Percentiles rank a stretch among this genome's conserved stretches.
These are phyloP conservation scores for Escarpia spicata DNA, from an alignment of 2,888 invertebrate genomes.

Conservation along the genomic window DNA sequence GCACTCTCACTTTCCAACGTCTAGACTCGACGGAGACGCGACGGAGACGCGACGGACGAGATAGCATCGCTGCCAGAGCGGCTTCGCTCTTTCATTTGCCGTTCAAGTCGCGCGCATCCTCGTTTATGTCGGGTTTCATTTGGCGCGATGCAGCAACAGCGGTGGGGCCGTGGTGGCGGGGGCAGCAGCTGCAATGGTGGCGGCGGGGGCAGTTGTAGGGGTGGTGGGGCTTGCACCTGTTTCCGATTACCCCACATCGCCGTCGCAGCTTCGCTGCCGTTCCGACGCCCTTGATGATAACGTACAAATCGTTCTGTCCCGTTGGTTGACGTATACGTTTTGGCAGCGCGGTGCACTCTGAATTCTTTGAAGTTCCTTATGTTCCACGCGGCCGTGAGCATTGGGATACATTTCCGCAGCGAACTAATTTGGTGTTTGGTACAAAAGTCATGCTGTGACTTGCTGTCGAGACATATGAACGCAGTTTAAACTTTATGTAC, in stretches of 20 bases:
- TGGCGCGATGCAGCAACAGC: neutral
- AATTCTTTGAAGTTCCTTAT: neutral
- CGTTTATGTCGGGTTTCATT: constrained; percentile 13
- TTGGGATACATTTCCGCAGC: neutral
- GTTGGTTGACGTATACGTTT: neutral
- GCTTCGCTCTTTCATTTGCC: constrained; percentile 3
- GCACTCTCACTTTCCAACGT: constrained; percentile 5
- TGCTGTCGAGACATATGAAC: neutral
- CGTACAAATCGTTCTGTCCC: constrained; percentile 9
- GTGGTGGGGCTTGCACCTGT: constrained; percentile 3
- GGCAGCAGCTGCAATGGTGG: neutral
- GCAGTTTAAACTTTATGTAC: neutral
- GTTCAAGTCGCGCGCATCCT: neutral
- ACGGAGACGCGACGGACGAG: neutral
- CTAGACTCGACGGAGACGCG: constrained; percentile 11
- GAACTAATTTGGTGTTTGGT: neutral
- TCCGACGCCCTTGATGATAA: constrained; percentile 4
- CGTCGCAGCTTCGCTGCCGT: neutral
- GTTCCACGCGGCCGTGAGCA: neutral
- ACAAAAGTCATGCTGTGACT: neutral
- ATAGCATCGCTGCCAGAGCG: neutral
- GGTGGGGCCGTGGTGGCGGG: neutral
- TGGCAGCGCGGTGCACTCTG: neutral
- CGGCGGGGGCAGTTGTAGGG: neutral
- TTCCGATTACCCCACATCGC: constrained; percentile 9